Conservation (phyloP, 1,140 invertebrate genomes). For the Ceratosolen solmsi region DNA sequence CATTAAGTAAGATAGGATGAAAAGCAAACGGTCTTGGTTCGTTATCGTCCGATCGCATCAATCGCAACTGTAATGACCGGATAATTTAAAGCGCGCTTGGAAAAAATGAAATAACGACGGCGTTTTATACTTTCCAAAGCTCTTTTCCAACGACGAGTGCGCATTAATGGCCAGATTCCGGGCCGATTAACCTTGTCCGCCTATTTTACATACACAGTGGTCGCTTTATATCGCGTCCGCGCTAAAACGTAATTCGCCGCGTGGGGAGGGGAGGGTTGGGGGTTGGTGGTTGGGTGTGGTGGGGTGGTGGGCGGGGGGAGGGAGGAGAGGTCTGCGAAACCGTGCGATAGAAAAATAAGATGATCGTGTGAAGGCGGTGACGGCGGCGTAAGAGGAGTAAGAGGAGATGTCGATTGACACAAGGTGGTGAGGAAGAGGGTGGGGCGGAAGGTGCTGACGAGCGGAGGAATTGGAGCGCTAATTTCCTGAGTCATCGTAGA, state of each 20-base stretch:
- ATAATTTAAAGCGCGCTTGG: not conserved
- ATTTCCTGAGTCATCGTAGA: conserved; percentile 40
- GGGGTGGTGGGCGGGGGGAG: not conserved
- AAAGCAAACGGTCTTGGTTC: not conserved
- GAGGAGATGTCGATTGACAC: too few species aligned
- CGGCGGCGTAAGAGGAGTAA: not conserved
- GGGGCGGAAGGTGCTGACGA: not conserved
- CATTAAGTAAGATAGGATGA: not conserved
- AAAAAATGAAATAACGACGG: not conserved
- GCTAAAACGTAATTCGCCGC: too few species aligned
- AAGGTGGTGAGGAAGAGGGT: not conserved
- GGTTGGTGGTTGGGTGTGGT: too few species aligned
- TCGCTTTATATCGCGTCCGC: too few species aligned
- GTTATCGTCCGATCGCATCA: not conserved
- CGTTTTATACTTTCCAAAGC: not conserved
- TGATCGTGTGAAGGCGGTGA: not conserved
- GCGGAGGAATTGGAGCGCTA: conserved; percentile 36
- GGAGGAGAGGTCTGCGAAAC: not conserved
- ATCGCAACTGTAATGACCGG: not conserved
- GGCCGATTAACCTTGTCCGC: not conserved
- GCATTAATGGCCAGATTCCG: not conserved
- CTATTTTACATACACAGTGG: not conserved
- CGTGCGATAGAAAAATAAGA: not conserved
- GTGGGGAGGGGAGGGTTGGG: too few species aligned
- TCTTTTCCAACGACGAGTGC: not conserved